Evolutionary conservation across 2,797 vertebrate species (phyloP).

Genomic region (Nasua narica): DNA sequence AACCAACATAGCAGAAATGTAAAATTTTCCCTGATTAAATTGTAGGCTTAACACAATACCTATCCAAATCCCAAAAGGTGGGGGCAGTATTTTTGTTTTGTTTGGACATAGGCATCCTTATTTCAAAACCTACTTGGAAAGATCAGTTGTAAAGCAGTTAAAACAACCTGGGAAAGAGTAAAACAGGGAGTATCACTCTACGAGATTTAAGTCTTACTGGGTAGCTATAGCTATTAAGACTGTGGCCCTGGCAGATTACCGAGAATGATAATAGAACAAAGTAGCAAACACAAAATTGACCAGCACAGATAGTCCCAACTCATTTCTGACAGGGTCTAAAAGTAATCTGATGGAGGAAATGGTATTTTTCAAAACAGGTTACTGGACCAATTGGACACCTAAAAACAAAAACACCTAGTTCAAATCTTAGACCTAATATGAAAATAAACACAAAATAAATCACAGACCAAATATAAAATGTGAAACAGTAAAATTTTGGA

Average conservation of each 20-base stretch:
- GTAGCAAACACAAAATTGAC: neutral
- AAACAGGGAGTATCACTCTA: neutral
- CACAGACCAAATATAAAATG: neutral
- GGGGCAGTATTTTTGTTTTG: neutral
- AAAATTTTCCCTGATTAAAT: neutral
- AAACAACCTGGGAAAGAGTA: neutral
- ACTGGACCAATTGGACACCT: too few relatives aligned
- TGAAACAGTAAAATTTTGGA: neutral
- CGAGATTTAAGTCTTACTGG: neutral
- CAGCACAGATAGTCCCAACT: neutral
- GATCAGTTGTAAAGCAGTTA: neutral
- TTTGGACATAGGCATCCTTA: neutral
- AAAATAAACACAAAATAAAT: neutral
- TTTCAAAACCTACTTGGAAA: neutral
- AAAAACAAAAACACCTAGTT: neutral
- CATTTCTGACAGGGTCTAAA: too few relatives aligned
- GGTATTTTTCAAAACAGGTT: too few relatives aligned
- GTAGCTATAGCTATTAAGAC: neutral
- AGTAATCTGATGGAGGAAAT: too few relatives aligned
- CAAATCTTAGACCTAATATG: neutral
- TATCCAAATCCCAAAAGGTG: neutral
- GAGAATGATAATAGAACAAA: neutral
- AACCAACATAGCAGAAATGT: neutral
- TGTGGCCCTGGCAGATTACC: neutral
- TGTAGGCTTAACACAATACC: neutral